Evolutionary conservation across 2,888 invertebrate genomes (phyloP).

Genomic region (Protodeltote pygarga): DNA sequence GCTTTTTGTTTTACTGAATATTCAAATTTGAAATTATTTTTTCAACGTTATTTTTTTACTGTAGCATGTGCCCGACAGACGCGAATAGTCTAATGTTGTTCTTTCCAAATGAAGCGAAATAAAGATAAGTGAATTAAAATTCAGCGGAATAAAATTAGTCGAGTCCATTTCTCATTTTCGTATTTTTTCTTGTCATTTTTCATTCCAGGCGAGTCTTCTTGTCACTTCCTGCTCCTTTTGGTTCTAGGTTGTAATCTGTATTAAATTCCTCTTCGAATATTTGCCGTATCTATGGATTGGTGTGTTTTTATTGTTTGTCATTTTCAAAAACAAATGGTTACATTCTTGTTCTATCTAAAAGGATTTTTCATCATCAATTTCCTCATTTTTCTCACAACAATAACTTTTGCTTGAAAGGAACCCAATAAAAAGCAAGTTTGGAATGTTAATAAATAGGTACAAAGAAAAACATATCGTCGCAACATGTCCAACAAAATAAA

Average conservation of each 20-base stretch:
- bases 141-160: conserved; percentile 37
- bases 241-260: too few species aligned
- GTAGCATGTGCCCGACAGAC: neutral
- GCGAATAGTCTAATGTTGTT: neutral
- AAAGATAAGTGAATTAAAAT: conserved; percentile 31
- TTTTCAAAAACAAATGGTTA: too few species aligned
- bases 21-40: conserved; percentile 27
- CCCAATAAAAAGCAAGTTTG: conserved; percentile 3
- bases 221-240: conserved; percentile 43
- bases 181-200: conserved; percentile 44
- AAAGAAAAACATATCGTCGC: conserved; percentile 35
- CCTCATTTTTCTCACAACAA: neutral
- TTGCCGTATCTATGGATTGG: too few species aligned
- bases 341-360: too few species aligned
- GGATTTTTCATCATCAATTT: too few species aligned
- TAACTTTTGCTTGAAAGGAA: neutral
- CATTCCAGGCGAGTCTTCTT: conserved; percentile 32
- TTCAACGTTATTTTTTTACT: neutral
- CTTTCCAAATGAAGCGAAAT: conserved; percentile 10
- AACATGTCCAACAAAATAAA: conserved; percentile 34
- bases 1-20: conserved; percentile 46
- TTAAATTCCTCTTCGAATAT: conserved; percentile 1
- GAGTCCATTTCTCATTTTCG: conserved; percentile 45
- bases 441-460: conserved; percentile 8
- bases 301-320: too few species aligned